A percentile compares a stretch with the other conserved stretches of the same genome.
These are phyloP conservation scores for Aphelenchoides besseyi DNA, from an alignment of 1,140 invertebrate genomes.

Conservation along the genomic window DNA sequence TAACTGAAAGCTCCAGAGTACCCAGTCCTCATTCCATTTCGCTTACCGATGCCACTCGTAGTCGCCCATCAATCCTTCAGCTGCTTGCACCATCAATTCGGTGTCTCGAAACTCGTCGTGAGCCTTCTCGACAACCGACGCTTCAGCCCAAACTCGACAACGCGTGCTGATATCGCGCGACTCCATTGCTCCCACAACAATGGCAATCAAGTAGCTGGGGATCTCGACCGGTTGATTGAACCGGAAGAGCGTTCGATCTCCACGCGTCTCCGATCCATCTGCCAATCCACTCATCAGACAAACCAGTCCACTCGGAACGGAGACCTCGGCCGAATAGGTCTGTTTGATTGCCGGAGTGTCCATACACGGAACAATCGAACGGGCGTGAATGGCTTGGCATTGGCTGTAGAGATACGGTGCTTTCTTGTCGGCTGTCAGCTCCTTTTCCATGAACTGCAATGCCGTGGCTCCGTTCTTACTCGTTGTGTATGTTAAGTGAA, in stretches of 20 bases:
- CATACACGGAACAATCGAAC: slow-evolving; percentile 79
- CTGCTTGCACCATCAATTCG: slow-evolving; percentile 76
- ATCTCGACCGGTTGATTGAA: slow-evolving; percentile 73
- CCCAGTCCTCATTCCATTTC: not conserved
- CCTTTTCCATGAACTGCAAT: slow-evolving; percentile 81
- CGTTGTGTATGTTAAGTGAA: slow-evolving; percentile 75
- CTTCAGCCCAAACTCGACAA: slow-evolving; percentile 82
- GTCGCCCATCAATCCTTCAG: slow-evolving; percentile 70
- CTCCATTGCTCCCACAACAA: slow-evolving; percentile 80
- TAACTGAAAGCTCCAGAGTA: slow-evolving; percentile 69
- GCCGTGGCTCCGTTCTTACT: slow-evolving; percentile 72
- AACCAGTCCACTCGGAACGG: slow-evolving; percentile 73
- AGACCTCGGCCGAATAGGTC: slow-evolving; percentile 74
- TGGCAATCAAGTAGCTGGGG: slow-evolving; percentile 72
- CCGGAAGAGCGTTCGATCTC: slow-evolving; percentile 63
- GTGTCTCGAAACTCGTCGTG: slow-evolving; percentile 68
- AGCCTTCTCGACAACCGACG: slow-evolving; percentile 77
- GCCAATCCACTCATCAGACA: slow-evolving; percentile 83
- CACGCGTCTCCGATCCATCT: slow-evolving; percentile 27
- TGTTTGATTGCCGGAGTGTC: slow-evolving; percentile 87
- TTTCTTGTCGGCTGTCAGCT: slow-evolving; percentile 82
- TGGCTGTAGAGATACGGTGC: slow-evolving; percentile 78
- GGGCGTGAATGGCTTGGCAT: slow-evolving; percentile 75
- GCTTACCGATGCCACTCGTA: slow-evolving; percentile 65
- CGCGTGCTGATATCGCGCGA: slow-evolving; percentile 68